Evolutionary conservation across 2,888 invertebrate species (phyloP), one percentile per base, ranked within the genome.

Genomic region (Zhengitettix transpicula): DNA sequence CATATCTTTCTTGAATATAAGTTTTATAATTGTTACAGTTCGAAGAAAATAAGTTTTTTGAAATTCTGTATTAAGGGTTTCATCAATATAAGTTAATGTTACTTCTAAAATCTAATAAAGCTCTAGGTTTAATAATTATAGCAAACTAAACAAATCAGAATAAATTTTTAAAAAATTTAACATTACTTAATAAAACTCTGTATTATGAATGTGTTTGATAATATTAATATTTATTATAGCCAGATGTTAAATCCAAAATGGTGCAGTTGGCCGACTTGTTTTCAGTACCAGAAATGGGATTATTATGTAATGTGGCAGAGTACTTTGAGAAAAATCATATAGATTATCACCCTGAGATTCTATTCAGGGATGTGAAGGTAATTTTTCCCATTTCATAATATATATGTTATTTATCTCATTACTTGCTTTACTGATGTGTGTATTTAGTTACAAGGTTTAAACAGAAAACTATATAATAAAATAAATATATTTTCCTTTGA

Each of bases 251-350:
- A 28, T 69, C 76, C 28, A 77, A 79, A 73, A 94, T 98, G 94
- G 85, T 93, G 16, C 97, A 98, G 72, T 76, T 98, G 67, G 94
- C 96, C 9, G 98, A 98, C 77, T 75, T 97, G 59, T 98, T 98
- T 75, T 95, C 96, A 10, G 88, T 97, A 54, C 97, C 98, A 41
- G 96, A 97, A 79, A 94, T 96, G 86, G 86, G 90, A 65, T 76
- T 98, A 52, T 76, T 97, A 5, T 91, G 94, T 67, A 93, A 95
- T 74, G 90, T 97, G 5, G 89, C 93, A 0, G 93, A 97, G 75
- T 93, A 88, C 76, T 95, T 97, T 69, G 84, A 89, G 65, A 81
- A 80, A 58, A 88, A 93, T 72, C 85, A 87, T 66, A 91, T 97
- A 65, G 89, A 91, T 69, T 98, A 90, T 73, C 91, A 95, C 74